Evolutionary conservation across 2,888 invertebrate genomes (phyloP).

Genomic region (Tetranychus piercei): DNA sequence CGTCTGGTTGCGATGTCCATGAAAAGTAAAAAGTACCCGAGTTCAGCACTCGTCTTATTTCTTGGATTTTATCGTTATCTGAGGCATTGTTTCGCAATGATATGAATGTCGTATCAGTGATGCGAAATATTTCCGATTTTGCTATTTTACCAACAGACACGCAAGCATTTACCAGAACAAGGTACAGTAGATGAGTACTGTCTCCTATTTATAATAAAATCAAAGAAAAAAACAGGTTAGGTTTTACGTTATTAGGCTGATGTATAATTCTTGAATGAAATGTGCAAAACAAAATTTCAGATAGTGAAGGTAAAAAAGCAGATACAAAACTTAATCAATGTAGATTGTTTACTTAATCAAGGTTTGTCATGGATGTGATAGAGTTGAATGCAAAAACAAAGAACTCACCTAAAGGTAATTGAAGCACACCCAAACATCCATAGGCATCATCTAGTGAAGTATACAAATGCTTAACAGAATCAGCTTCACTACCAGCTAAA

Average conservation of each 20-base stretch:
- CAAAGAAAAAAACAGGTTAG: background rate
- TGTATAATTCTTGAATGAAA: too few relatives aligned
- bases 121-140: conserved; percentile 81
- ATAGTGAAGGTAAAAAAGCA: background rate
- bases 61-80: conserved; percentile 35
- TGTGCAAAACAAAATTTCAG: background rate
- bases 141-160: conserved; percentile 88
- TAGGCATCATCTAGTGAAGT: conserved; percentile 81
- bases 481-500: conserved; percentile 61
- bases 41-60: conserved; percentile 47
- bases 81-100: conserved; percentile 42
- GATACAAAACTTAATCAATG: background rate
- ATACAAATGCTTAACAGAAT: conserved; percentile 69
- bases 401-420: conserved; percentile 49
- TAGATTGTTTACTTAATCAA: background rate
- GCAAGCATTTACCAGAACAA: conserved; percentile 85
- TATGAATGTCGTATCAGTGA: conserved; percentile 76
- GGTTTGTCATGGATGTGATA: background rate
- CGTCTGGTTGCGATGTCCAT: conserved; percentile 42
- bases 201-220: background rate
- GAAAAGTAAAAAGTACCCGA: conserved; percentile 99
- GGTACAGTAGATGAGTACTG: conserved; percentile 37
- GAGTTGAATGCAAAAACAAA: conserved; percentile 9
- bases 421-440: conserved; percentile 82
- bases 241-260: too few relatives aligned